Evolutionary conservation across 2,113 vertebrate genomes (phyloP).

Genomic region (Nycticebus coucang): DNA sequence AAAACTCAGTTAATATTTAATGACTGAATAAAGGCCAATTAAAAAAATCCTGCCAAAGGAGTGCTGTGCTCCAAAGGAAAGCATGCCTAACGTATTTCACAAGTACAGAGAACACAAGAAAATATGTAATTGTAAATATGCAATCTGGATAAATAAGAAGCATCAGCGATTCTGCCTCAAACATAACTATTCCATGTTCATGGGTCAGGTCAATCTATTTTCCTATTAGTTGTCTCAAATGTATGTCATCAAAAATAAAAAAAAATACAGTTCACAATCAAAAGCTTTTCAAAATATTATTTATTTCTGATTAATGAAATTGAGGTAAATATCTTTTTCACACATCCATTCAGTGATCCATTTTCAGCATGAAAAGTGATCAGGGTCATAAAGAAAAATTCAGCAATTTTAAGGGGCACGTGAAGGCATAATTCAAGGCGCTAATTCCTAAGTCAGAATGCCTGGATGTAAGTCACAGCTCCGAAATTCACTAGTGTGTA

Average conservation of each 20-base stretch:
- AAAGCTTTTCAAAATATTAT: background rate
- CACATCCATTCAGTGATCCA: background rate
- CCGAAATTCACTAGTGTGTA: background rate
- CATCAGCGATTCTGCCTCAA: constrained; percentile 11
- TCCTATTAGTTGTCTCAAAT: constrained; percentile 31
- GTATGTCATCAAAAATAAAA: constrained; percentile 37
- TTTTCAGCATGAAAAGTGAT: background rate
- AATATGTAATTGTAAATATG: constrained; percentile 30
- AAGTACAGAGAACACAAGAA: constrained; percentile 5
- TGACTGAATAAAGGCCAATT: constrained; percentile 59
- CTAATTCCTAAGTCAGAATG: background rate
- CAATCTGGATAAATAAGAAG: background rate
- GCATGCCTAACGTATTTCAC: background rate
- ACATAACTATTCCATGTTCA: background rate
- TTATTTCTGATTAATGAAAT: constrained; percentile 19
- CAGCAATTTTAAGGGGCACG: background rate
- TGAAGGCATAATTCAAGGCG: background rate
- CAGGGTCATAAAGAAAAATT: background rate
- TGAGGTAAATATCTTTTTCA: background rate
- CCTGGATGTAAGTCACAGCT: background rate
- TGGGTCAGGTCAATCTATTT: background rate
- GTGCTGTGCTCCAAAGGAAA: constrained; percentile 25
- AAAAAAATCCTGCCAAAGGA: constrained; percentile 1
- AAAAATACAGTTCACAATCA: background rate
- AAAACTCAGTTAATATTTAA: constrained; percentile 69